Evolutionary conservation across 2,797 vertebrate species (phyloP).

Genomic region (Brotula barbata): DNA sequence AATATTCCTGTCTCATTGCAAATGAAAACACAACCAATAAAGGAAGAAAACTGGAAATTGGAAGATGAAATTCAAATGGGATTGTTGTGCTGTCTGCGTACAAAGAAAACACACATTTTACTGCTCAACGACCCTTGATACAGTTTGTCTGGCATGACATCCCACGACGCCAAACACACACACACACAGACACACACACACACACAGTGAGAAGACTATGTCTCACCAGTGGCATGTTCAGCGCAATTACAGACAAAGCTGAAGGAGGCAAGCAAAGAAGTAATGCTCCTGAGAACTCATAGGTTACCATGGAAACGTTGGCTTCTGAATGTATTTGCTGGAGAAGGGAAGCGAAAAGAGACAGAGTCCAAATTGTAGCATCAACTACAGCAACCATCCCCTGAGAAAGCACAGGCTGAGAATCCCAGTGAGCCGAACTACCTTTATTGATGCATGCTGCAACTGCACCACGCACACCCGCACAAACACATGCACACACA

Average conservation of each 20-base stretch:
- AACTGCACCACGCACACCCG: not conserved
- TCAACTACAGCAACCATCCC: slow-evolving; percentile 59
- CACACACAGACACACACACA: slow-evolving; percentile 19
- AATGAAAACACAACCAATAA: slow-evolving; percentile 23
- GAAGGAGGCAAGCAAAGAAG: slow-evolving; percentile 69
- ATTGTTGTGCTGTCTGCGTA: slow-evolving; percentile 20
- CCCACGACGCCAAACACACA: slow-evolving; percentile 27
- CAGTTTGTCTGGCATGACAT: slow-evolving; percentile 39
- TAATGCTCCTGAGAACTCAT: slow-evolving; percentile 73
- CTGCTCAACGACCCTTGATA: slow-evolving; percentile 33
- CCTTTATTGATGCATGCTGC: slow-evolving; percentile 37
- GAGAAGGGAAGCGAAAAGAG: slow-evolving; percentile 58
- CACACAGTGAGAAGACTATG: slow-evolving; percentile 42
- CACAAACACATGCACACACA: slow-evolving; percentile 11
- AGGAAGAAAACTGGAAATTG: slow-evolving; percentile 16
- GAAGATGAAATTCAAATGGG: slow-evolving; percentile 34
- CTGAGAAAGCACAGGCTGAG: slow-evolving; percentile 60
- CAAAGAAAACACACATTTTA: slow-evolving; percentile 37
- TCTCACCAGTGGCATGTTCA: slow-evolving; percentile 69
- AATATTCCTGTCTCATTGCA: slow-evolving; percentile 2
- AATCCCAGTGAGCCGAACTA: slow-evolving; percentile 43
- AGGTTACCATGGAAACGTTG: slow-evolving; percentile 77
- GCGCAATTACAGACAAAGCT: slow-evolving; percentile 74
- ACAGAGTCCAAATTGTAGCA: slow-evolving; percentile 75
- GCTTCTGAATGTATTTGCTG: slow-evolving; percentile 78